Conservation (phyloP, 2,113 vertebrate species). For the Athene cunicularia region DNA sequence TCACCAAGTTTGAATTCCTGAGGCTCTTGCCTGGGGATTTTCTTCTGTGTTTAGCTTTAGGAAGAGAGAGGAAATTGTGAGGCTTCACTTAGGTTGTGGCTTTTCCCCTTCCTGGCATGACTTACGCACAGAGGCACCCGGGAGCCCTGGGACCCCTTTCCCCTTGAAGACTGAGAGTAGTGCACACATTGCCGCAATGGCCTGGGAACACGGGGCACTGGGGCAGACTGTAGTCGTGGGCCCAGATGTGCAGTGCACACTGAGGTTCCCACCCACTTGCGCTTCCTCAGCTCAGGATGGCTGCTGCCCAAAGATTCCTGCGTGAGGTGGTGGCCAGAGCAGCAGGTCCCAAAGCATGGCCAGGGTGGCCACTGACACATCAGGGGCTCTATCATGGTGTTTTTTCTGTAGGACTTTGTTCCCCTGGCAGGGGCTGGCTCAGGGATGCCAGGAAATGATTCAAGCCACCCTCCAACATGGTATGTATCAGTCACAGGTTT, state of each 20-base stretch:
- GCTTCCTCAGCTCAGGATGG: neutral
- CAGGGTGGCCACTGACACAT: neutral
- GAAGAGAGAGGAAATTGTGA: neutral
- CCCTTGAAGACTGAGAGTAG: accelerated
- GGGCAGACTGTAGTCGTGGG: neutral
- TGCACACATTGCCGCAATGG: accelerated
- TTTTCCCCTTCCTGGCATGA: neutral
- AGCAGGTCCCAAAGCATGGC: neutral
- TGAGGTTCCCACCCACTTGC: neutral
- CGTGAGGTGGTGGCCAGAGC: neutral
- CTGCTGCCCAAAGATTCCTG: neutral
- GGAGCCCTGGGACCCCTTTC: neutral
- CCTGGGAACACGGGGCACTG: accelerated
- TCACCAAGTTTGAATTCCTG: constrained; percentile 18
- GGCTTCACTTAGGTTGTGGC: neutral
- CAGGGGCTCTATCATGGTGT: neutral
- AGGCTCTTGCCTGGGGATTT: neutral
- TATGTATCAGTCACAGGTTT: neutral
- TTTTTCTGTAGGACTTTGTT: neutral
- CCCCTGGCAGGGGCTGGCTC: neutral
- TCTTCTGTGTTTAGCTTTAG: neutral
- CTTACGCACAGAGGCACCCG: neutral
- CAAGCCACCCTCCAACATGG: neutral
- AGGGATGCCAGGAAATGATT: neutral
- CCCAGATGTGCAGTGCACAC: neutral